These are phyloP conservation scores for Acrossocheilus fasciatus DNA, from an alignment of 2,797 vertebrate genomes.

Conservation along the genomic window DNA sequence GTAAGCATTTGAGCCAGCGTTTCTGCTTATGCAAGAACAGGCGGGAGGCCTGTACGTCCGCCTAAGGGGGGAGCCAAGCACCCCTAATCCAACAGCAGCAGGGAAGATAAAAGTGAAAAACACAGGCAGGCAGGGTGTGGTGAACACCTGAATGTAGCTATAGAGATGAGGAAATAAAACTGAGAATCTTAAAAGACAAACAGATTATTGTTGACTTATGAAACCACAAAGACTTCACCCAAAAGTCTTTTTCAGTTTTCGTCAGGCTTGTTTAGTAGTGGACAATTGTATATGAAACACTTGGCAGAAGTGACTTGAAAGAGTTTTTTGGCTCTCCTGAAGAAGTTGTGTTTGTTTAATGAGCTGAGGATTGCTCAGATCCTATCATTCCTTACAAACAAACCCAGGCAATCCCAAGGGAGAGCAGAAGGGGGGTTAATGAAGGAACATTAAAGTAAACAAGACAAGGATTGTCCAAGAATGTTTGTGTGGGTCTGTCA, in stretches of 20 bases:
- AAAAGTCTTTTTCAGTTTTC: constrained; percentile 1
- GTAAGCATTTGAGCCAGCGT: constrained; percentile 29
- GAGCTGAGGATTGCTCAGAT: constrained; percentile 1
- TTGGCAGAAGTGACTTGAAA: neutral
- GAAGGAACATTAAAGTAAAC: constrained; percentile 1
- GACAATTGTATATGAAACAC: neutral
- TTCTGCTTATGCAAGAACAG: constrained; percentile 52
- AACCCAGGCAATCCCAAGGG: constrained; percentile 1
- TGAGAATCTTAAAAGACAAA: constrained; percentile 12
- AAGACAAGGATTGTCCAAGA: neutral
- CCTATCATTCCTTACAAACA: constrained; percentile 14
- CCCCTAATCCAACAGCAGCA: constrained; percentile 16
- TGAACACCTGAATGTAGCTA: constrained; percentile 44
- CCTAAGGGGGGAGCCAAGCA: constrained; percentile 26
- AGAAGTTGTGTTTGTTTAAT: neutral
- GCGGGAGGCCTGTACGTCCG: neutral
- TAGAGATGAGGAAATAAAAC: constrained; percentile 1
- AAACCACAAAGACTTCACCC: neutral
- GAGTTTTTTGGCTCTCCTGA: neutral
- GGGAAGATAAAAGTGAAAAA: constrained; percentile 43
- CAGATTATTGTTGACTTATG: neutral
- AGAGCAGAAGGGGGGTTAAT: neutral
- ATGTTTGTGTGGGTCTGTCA: neutral
- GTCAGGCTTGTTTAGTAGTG: neutral
- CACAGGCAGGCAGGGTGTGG: constrained; percentile 42